These are phyloP conservation scores for Drosophila pseudoananassae DNA, from an alignment of 1,140 invertebrate genomes.

Conservation along the genomic window DNA sequence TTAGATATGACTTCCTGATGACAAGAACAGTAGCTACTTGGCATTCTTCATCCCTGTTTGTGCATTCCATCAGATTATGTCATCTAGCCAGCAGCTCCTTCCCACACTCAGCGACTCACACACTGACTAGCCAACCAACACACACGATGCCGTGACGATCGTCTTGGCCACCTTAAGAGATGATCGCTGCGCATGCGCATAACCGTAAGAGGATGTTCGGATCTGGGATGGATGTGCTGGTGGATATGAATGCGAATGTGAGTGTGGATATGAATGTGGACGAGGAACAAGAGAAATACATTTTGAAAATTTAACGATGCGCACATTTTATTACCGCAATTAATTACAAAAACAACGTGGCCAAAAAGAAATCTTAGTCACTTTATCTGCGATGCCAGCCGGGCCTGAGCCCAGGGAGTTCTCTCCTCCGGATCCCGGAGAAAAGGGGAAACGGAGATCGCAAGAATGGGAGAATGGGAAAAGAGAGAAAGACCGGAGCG, in stretches of 20 bases:
- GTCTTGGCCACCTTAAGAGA: slow-evolving; percentile 20
- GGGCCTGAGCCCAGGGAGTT: slow-evolving; percentile 1
- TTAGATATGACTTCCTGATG: neutral
- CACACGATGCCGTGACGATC: slow-evolving; percentile 17
- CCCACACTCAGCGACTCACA: slow-evolving; percentile 16
- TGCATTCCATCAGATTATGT: slow-evolving; percentile 45
- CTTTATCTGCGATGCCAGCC: slow-evolving; percentile 48
- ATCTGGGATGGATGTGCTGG: slow-evolving; percentile 8
- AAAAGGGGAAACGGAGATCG: slow-evolving; percentile 14
- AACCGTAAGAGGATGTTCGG: slow-evolving; percentile 60
- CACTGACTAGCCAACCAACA: neutral
- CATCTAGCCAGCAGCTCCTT: slow-evolving; percentile 24
- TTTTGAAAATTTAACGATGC: slow-evolving; percentile 82
- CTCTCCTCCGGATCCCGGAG: slow-evolving; percentile 2
- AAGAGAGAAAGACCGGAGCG: slow-evolving; percentile 18
- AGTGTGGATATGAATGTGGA: slow-evolving; percentile 18
- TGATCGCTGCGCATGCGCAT: slow-evolving; percentile 50
- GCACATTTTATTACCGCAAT: slow-evolving; percentile 83
- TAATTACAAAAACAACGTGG: slow-evolving; percentile 80
- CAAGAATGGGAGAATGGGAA: slow-evolving; percentile 11
- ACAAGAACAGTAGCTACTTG: slow-evolving; percentile 19
- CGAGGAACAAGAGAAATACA: slow-evolving; percentile 69
- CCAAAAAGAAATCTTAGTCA: slow-evolving; percentile 68
- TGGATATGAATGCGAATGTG: slow-evolving; percentile 15
- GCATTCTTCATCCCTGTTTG: slow-evolving; percentile 1